These are phyloP conservation scores for Folsomia candida DNA, from an alignment of 2,888 invertebrate species.

Conservation along the genomic window DNA sequence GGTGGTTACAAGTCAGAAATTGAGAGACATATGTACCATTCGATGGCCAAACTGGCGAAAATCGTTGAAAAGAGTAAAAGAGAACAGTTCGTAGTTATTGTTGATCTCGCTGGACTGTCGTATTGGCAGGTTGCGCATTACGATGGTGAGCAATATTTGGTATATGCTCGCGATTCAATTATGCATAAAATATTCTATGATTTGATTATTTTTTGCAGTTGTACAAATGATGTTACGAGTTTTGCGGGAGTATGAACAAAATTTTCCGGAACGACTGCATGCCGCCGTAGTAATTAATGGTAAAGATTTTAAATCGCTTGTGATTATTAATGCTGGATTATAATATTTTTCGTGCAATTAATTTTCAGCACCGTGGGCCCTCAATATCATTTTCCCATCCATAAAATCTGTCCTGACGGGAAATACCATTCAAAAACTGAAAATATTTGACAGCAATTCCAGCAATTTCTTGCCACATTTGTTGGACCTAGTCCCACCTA, in stretches of 20 bases:
- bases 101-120: background rate
- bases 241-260: background rate
- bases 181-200: no score
- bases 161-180: no score
- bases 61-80: background rate
- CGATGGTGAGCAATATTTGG: conserved; percentile 14
- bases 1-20: conserved; percentile 27
- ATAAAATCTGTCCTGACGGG: conserved; percentile 34
- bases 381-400: conserved; percentile 31
- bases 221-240: background rate
- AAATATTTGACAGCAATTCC: conserved; percentile 25
- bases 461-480: conserved; percentile 23
- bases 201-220: conserved; percentile 4
- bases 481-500: conserved; percentile 26
- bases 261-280: conserved; percentile 3
- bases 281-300: conserved; percentile 4
- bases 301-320: no score
- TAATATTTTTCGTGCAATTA: no score
- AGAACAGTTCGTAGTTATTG: background rate
- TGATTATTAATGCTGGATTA: no score
- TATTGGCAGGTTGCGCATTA: background rate
- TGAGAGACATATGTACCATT: conserved; percentile 21
- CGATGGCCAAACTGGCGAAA: background rate
- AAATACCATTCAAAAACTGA: conserved; percentile 29
- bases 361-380: conserved; percentile 30